Base-by-base conservation (phyloP, 2,888 invertebrate species). In the Gymnocheta viridis region DNA sequence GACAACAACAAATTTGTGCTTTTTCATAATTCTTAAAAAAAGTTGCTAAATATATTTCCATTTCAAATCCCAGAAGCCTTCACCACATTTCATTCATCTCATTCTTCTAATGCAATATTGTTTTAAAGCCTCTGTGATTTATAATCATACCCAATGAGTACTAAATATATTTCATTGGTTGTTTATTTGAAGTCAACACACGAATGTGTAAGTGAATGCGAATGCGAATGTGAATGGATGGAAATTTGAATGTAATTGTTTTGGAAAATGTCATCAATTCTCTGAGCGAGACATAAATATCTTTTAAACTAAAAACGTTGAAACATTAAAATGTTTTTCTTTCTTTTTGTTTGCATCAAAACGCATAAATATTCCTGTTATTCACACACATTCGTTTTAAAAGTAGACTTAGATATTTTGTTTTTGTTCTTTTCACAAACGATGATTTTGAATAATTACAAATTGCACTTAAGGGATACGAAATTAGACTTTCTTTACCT, bases 401-500 rank as follows among this genome's bases (percentile, higher is more conserved):
- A 49, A 17, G 14, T 24, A 51, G 67, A 41, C 32, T 72, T 22
- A 9, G 66, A 58, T 4, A 44, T 12, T 66, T 70, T 49, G 10
- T 44, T 22, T 17, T 14, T 12, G 19, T 5, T 51, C 5, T 5
- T 22, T 47, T 6, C 27, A 5, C 62, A 86, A 88, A 87, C 88
- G 89, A 80, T 70, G 74, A 81, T 84, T 84, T 89, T 90, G 90
- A 90, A 89, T 90, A 90, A 90, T 90, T 90, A 88, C 89, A 86
- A 87, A 85, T 79, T 85, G 89, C 88, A 89, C 89, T 90, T 89
- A 90, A 89, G 69, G 41, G 32, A 73, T 73, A 74, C 19, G 87
- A 82, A 82, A 62, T 85, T 69, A 72, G 62, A 66, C 81, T 81
- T 76, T 64, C 60, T 62, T 82, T 76, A 72, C 79, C 64, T 84